Conservation (phyloP, 1,140 invertebrate genomes). For the Drosophila malerkotliana region DNA sequence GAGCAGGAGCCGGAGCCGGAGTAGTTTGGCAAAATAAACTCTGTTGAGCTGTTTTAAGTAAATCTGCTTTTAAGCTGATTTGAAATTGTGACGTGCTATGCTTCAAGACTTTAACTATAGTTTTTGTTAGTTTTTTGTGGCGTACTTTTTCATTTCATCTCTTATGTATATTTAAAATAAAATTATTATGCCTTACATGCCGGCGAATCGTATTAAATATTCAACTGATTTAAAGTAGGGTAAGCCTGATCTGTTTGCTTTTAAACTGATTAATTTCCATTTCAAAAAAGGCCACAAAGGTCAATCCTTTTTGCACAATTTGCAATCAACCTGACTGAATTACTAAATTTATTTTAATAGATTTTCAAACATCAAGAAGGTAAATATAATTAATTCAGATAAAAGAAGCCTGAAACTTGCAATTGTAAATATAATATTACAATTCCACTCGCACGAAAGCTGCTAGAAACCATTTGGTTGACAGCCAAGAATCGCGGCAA, state of each 20-base stretch:
- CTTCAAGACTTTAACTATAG: neutral
- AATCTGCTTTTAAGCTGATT: constrained; percentile 20
- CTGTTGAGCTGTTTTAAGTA: constrained; percentile 5
- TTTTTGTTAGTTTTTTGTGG: neutral
- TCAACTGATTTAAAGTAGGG: neutral
- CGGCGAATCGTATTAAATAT: neutral
- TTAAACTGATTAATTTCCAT: neutral
- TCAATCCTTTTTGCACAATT: neutral
- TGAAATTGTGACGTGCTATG: neutral
- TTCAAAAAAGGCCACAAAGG: neutral
- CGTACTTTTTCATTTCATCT: neutral
- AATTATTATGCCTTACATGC: neutral
- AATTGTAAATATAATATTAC: constrained; percentile 11
- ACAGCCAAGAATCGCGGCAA: constrained; percentile 20
- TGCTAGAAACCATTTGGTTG: constrained; percentile 25
- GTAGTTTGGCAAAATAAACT: neutral
- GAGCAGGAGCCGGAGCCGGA: neutral
- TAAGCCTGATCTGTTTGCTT: neutral
- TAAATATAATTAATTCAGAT: too few relatives aligned
- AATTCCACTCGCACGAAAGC: constrained; percentile 12
- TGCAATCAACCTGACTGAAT: neutral
- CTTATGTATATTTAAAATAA: neutral
- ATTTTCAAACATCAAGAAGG: neutral
- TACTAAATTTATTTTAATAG: neutral
- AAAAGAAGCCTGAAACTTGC: neutral